These are phyloP conservation scores for Tachycineta bicolor DNA, from an alignment of 2,113 vertebrate genomes.

Conservation along the genomic window DNA sequence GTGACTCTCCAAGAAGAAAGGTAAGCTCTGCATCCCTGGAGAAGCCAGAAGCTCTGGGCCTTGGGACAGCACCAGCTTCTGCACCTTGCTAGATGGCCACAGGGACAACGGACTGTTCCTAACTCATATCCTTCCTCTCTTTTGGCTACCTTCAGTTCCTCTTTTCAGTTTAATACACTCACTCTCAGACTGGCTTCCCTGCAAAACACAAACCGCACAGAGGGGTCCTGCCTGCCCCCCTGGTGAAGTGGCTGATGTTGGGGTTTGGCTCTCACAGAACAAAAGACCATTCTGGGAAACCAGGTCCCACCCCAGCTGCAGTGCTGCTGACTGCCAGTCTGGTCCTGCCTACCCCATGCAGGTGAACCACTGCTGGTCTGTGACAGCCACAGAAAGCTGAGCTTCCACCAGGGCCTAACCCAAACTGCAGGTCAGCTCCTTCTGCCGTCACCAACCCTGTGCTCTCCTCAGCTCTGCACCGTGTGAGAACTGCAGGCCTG, in stretches of 20 bases:
- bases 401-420: neutral
- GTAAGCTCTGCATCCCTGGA: neutral
- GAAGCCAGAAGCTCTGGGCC: neutral
- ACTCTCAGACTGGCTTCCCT: neutral
- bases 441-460: neutral
- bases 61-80: neutral
- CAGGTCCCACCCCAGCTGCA: neutral
- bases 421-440: rapidly evolving
- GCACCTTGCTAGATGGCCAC: neutral
- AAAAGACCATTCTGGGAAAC: neutral
- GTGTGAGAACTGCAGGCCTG: neutral
- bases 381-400: neutral
- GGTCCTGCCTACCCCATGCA: neutral
- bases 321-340: neutral
- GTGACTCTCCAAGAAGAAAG: neutral
- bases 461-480: neutral
- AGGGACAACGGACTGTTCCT: neutral
- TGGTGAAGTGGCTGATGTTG: rapidly evolving
- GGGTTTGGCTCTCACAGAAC: neutral
- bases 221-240: neutral
- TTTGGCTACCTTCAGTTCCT: slow-evolving; percentile 22
- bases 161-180: neutral
- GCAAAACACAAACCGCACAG: neutral
- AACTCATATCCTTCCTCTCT: slow-evolving; percentile 52
- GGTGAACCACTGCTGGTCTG: neutral